Evolutionary conservation across 2,888 invertebrate genomes (phyloP).

Genomic region (Keiferia lycopersicella): DNA sequence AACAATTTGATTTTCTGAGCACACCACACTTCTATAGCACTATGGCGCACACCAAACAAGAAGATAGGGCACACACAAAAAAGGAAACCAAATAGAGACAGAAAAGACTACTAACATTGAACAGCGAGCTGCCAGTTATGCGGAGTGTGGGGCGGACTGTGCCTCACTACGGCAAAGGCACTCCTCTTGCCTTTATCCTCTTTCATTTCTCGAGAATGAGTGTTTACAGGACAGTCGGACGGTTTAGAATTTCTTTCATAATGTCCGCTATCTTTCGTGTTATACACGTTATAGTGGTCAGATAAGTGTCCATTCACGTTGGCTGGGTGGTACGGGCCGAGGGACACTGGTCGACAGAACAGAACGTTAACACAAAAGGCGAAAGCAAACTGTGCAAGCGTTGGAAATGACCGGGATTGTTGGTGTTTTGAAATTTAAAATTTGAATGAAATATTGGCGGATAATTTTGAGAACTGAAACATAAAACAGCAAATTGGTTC

Average conservation of each 20-base stretch:
- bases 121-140: constrained; percentile 84
- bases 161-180: constrained; percentile 84
- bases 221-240: constrained; percentile 75
- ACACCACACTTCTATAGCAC: constrained; percentile 27
- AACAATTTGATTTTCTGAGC: constrained; percentile 19
- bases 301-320: constrained; percentile 75
- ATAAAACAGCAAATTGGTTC: neutral
- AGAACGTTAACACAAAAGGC: constrained; percentile 73
- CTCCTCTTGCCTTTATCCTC: constrained; percentile 78
- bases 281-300: constrained; percentile 77
- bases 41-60: constrained; percentile 30
- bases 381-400: constrained; percentile 72
- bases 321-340: constrained; percentile 76
- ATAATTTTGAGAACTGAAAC: constrained; percentile 18
- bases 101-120: constrained; percentile 83
- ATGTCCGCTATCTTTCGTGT: constrained; percentile 77
- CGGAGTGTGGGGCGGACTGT: constrained; percentile 77
- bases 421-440: constrained; percentile 35
- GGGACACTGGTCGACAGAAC: constrained; percentile 72
- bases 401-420: constrained; percentile 52
- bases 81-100: constrained; percentile 42
- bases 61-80: constrained; percentile 40
- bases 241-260: constrained; percentile 76
- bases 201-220: constrained; percentile 75
- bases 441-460: neutral